These are phyloP conservation scores for Myanophis thanlyinensis DNA, from an alignment of 2,113 vertebrate genomes.

Conservation along the genomic window DNA sequence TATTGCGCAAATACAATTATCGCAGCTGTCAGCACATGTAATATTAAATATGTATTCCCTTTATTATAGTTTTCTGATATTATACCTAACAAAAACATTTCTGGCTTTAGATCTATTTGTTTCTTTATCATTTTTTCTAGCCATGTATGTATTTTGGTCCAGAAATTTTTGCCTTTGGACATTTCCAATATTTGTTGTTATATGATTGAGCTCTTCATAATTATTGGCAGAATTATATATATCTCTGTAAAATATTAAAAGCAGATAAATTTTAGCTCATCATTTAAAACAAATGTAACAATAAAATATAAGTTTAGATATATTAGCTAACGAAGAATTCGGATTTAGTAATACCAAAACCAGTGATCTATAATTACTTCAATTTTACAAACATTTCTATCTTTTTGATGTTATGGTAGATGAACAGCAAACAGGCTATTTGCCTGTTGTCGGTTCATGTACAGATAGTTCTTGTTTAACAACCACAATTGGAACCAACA, in stretches of 20 bases:
- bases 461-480: no score
- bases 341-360: neutral
- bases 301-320: neutral
- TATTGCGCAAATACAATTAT: no score
- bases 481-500: no score
- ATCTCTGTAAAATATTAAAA: neutral
- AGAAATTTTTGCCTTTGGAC: no score
- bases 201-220: neutral
- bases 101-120: no score
- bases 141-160: no score
- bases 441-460: no score
- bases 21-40: no score
- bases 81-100: no score
- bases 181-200: neutral
- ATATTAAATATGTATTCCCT: no score
- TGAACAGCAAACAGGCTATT: neutral
- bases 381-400: neutral
- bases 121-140: no score
- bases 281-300: neutral
- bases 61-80: no score
- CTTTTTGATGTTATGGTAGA: neutral
- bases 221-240: neutral
- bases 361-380: neutral
- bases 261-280: neutral
- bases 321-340: neutral